Base-by-base conservation (phyloP, 2,888 invertebrate genomes). In the Tipula unca region DNA sequence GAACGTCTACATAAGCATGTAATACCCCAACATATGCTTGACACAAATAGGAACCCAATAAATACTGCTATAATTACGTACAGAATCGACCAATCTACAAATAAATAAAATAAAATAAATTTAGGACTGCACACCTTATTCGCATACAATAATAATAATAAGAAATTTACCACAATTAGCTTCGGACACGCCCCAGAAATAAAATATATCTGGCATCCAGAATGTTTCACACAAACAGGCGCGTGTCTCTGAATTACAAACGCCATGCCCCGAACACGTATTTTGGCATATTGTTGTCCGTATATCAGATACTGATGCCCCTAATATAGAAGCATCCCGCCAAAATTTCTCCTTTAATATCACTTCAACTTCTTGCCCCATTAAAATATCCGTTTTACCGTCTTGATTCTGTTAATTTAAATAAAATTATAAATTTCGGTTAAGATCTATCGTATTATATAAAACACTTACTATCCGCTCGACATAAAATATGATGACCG, bases 191-290 rank as follows among this genome's bases (percentile, higher is more conserved):
- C 93, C 92, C 89, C 93, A 92, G 86, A 93, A 93, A 85, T 93
- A 92, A 87, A 95, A 91, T 42, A 95, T 92, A 89, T 96, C 96
- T 91, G 97, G 95, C 97, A 98, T 98, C 98, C 98, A 98, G 92
- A 98, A 98, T 25, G 97, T 96, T 91, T 98, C 97, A 91, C 98
- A 98, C 88, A 96, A 93, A 89, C 98, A 98, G 86, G 94, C 93
- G 88, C 98, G 93, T 5, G 96, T 94, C 88, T 95, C 94, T 89
- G 95, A 95, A 90, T 97, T 95, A 91, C 98, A 98, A 42, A 93
- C 93, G 85, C 98, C 98, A 91, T 98, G 98, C 84, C 95, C 95
- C 54, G 98, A 98, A 91, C 98, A 98, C 90, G 96, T 93, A 91
- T 97, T 97, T 89, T 98, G 97, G 89, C 98, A 98, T 86, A 97